phyloP scores from a whole-genome alignment of 2,888 invertebrate genomes.

The Agrotis clavis region DNA sequence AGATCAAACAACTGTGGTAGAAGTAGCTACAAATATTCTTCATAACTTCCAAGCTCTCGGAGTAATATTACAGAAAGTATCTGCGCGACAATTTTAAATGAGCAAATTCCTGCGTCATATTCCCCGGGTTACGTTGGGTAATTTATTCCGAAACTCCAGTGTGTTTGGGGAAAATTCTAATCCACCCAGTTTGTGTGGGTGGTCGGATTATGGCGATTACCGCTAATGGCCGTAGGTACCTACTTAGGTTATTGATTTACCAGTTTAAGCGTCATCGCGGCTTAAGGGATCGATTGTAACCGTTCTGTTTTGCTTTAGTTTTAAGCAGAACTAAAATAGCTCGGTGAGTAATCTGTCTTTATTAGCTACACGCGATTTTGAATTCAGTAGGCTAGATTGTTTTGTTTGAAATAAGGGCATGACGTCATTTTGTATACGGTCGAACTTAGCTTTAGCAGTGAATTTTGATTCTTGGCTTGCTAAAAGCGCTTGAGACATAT shows the following conservation, averaged over 20 bases:
- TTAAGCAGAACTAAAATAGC: conserved; percentile 22
- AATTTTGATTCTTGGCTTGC: background rate
- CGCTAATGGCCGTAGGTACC: conserved; percentile 49
- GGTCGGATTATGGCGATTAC: conserved; percentile 54
- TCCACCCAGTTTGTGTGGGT: conserved; percentile 25
- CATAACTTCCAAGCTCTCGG: background rate
- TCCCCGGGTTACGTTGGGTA: conserved; percentile 35
- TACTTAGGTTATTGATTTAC: conserved; percentile 56
- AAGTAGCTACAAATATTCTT: conserved; percentile 8
- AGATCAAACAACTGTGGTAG: conserved; percentile 26
- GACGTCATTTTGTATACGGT: conserved; percentile 2
- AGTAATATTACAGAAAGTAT: conserved; percentile 20
- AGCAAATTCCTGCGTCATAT: conserved; percentile 51
- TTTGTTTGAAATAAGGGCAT: conserved; percentile 1
- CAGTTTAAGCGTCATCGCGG: conserved; percentile 30
- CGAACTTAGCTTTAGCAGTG: background rate
- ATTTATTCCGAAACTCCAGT: conserved; percentile 61
- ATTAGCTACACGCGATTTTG: conserved; percentile 32
- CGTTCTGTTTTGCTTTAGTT: conserved; percentile 17
- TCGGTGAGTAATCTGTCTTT: conserved; percentile 11
- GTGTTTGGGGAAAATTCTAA: conserved; percentile 52
- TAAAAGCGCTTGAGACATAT: no score
- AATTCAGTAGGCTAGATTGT: background rate
- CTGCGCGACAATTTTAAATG: conserved; percentile 43
- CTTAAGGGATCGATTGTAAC: conserved; percentile 36